A percentile compares a stretch with the other conserved stretches of the same genome.
Conservation (phyloP, 2,113 vertebrate species). For the Aptenodytes patagonicus region DNA sequence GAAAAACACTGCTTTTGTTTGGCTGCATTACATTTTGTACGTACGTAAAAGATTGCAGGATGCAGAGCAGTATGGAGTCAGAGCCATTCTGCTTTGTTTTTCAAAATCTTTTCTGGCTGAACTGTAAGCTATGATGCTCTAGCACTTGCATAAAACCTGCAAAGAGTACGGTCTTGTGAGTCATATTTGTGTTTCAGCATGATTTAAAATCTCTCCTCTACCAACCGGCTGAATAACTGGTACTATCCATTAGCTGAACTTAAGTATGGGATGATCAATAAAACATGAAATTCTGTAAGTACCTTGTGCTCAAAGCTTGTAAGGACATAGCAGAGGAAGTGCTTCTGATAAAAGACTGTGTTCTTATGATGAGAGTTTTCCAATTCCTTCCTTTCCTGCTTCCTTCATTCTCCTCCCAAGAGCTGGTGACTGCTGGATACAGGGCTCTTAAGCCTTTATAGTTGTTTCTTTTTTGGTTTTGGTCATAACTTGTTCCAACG, state of each 20-base stretch:
- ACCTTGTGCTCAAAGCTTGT: neutral
- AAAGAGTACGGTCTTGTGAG: neutral
- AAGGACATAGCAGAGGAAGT: neutral
- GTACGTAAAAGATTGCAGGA: neutral
- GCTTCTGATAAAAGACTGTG: neutral
- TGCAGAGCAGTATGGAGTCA: neutral
- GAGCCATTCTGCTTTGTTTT: neutral
- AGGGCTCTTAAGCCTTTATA: neutral
- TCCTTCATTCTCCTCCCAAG: neutral
- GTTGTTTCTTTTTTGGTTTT: neutral
- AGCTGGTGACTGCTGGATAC: neutral
- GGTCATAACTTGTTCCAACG: neutral
- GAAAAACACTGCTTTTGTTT: neutral
- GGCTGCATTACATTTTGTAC: neutral
- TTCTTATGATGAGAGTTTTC: neutral
- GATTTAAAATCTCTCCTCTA: neutral
- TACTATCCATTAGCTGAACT: neutral
- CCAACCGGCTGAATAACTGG: neutral
- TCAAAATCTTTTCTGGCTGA: neutral
- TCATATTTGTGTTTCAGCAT: neutral
- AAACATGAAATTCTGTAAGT: neutral
- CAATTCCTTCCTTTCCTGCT: neutral
- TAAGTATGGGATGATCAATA: neutral
- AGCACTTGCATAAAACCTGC: neutral
- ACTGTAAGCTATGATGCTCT: neutral